A percentile compares a stretch with the other conserved stretches of the same genome.
These are phyloP conservation scores for Glyphotaelius pellucidus DNA, from an alignment of 2,888 invertebrate species.

Conservation along the genomic window DNA sequence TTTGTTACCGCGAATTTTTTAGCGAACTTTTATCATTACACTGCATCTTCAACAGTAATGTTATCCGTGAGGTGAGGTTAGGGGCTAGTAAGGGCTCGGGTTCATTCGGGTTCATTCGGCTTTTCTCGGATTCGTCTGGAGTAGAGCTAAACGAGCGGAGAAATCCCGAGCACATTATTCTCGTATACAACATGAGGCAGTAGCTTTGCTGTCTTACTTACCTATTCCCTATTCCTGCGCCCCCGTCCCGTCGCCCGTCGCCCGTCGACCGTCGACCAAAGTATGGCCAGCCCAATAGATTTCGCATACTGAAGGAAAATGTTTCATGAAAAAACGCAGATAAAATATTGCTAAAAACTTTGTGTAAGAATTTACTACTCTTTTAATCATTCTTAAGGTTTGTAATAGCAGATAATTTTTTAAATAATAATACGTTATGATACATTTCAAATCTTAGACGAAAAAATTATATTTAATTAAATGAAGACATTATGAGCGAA, in stretches of 20 bases:
- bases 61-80: conserved; percentile 35
- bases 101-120: conserved; percentile 52
- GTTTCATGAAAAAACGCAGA: neutral
- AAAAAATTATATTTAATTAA: too few relatives aligned
- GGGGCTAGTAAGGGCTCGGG: conserved; percentile 55
- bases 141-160: conserved; percentile 66
- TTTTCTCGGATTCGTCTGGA: conserved; percentile 57
- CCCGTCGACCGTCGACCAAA: neutral
- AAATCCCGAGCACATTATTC: conserved; percentile 67
- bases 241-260: conserved; percentile 51
- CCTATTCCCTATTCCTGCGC: conserved; percentile 61
- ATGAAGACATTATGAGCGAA: too few relatives aligned
- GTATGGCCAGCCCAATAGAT: conserved; percentile 61
- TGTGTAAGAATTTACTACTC: too few relatives aligned
- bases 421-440: too few relatives aligned
- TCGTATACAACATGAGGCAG: conserved; percentile 65
- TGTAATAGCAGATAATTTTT: too few relatives aligned
- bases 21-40: neutral
- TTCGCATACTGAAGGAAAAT: neutral
- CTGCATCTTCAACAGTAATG: neutral
- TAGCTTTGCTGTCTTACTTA: conserved; percentile 66
- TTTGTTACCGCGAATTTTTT: too few relatives aligned
- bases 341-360: too few relatives aligned
- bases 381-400: too few relatives aligned
- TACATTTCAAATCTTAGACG: too few relatives aligned